Conservation (phyloP, 1,140 invertebrate species). For the Calosoma granatense region DNA sequence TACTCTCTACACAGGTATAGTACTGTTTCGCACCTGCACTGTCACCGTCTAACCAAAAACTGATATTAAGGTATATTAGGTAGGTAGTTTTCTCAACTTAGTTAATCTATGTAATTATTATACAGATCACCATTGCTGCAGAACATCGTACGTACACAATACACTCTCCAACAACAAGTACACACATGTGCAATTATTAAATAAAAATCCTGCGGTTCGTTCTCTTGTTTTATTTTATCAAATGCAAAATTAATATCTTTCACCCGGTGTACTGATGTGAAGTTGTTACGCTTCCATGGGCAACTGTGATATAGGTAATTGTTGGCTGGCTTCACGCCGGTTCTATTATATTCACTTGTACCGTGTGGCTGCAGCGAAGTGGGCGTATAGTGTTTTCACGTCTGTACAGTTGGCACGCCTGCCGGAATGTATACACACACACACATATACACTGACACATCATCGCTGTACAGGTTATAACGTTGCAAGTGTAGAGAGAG, state of each 20-base stretch:
- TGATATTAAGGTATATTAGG: constrained; percentile 28
- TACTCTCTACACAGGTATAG: not conserved
- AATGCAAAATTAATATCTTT: constrained; percentile 7
- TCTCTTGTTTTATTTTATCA: not conserved
- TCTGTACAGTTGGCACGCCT: not conserved
- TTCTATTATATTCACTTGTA: not conserved
- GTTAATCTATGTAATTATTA: constrained; percentile 30
- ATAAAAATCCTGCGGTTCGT: constrained; percentile 9
- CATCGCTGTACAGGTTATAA: not conserved
- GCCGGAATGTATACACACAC: not conserved
- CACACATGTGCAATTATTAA: constrained; percentile 5
- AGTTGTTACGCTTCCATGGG: not conserved
- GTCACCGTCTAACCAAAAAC: constrained; percentile 21
- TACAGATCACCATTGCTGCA: constrained; percentile 19
- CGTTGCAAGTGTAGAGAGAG: not conserved
- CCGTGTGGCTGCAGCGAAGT: not conserved
- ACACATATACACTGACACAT: not conserved
- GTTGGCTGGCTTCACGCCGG: not conserved
- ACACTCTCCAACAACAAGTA: not conserved
- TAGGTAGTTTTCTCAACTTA: constrained; percentile 31
- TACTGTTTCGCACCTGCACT: not conserved
- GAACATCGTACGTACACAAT: not conserved
- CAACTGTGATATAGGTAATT: constrained; percentile 8
- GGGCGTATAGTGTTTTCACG: not conserved
- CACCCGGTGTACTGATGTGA: not conserved